phyloP scores from a whole-genome alignment of 2,113 vertebrate species.

The Malurus elegans region DNA sequence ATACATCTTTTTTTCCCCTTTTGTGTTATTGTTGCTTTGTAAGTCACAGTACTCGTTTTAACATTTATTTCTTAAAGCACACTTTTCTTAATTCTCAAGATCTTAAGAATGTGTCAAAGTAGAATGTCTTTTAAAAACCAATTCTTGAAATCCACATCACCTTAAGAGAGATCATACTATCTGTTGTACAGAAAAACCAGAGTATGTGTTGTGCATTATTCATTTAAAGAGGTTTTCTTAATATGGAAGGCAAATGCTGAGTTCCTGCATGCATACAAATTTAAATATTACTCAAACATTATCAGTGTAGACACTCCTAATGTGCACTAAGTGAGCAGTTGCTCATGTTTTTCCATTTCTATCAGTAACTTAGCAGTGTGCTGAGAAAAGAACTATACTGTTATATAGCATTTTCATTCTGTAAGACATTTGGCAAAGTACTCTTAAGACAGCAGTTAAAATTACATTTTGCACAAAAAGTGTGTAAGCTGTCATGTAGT shows the following conservation, averaged over 20 bases:
- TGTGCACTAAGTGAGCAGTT: background rate
- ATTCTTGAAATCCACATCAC: background rate
- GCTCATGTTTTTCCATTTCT: background rate
- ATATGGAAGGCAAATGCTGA: background rate
- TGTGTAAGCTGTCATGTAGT: background rate
- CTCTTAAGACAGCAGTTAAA: background rate
- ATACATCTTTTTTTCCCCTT: background rate
- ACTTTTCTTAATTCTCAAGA: background rate
- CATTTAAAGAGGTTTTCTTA: background rate
- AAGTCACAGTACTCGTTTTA: background rate
- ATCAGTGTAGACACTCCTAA: background rate
- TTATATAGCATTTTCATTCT: background rate
- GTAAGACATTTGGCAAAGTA: background rate
- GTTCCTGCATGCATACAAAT: background rate
- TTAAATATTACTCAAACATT: background rate
- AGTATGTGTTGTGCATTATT: background rate
- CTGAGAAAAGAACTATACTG: background rate
- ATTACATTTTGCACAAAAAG: background rate
- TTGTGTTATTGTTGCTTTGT: background rate
- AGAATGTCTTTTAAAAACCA: background rate
- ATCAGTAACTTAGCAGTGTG: background rate
- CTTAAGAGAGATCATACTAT: background rate
- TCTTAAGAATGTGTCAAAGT: background rate
- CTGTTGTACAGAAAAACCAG: background rate
- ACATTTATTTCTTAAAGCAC: constrained; percentile 3